phyloP scores from a whole-genome alignment of 64 coral and sea anemone genomes.

The Actinia tenebrosa region DNA sequence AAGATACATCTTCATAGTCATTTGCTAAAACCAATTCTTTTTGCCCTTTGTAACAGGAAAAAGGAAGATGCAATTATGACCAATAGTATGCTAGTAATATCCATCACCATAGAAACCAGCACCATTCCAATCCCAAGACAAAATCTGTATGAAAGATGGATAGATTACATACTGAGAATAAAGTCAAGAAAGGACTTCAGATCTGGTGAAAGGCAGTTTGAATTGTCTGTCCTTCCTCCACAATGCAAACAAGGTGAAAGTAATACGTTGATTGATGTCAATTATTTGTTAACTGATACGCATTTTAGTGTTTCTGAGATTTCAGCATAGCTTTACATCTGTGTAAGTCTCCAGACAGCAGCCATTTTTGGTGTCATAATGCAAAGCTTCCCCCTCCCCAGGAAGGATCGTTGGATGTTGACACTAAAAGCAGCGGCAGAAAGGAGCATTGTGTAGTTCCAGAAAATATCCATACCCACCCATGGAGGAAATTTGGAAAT shows the following conservation, averaged over 20 bases:
- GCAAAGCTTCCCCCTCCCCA: too few species aligned
- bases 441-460: too few species aligned
- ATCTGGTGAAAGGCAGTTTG: not conserved
- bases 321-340: not conserved
- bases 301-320: slow-evolving; percentile 11
- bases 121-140: slow-evolving; percentile 2
- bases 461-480: too few species aligned
- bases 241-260: slow-evolving; percentile 11
- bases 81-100: not conserved
- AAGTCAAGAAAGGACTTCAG: not conserved
- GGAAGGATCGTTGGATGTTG: too few species aligned
- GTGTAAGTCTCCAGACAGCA: not conserved
- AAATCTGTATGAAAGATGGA: slow-evolving; percentile 25
- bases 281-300: not conserved
- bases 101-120: not conserved
- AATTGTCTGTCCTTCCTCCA: slow-evolving; percentile 12
- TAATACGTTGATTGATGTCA: slow-evolving; percentile 4
- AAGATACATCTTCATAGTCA: too few species aligned
- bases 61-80: not conserved
- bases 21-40: not conserved
- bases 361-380: too few species aligned
- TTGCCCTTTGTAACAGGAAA: not conserved
- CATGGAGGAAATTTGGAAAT: too few species aligned
- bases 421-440: too few species aligned
- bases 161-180: slow-evolving; percentile 20